Percentiles rank a stretch among this genome's conserved stretches.
phyloP scores from a whole-genome alignment of 2,888 invertebrate species.

The Ectemnius continuus region DNA sequence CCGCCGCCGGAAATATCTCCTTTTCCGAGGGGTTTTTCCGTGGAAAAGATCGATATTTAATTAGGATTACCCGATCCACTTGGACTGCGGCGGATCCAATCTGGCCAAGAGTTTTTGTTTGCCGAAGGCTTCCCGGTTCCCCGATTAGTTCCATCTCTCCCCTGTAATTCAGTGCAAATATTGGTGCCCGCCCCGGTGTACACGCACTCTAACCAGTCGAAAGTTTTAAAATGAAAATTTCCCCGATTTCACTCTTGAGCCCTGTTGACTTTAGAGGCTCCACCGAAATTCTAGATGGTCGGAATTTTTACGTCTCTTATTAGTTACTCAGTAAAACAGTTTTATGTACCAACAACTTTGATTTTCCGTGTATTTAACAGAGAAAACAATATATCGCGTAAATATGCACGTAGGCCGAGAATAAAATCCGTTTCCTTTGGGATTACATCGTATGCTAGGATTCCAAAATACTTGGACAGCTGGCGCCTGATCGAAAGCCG shows the following conservation, averaged over 20 bases:
- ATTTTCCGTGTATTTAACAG: background rate
- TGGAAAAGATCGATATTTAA: slow-evolving; percentile 5
- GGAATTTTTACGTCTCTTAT: too few relatives aligned
- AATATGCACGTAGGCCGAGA: slow-evolving; percentile 49
- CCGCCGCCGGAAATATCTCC: too few relatives aligned
- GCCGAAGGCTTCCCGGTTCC: background rate
- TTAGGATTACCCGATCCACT: slow-evolving; percentile 4
- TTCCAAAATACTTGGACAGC: slow-evolving; percentile 59
- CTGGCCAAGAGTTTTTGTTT: background rate
- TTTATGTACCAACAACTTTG: background rate
- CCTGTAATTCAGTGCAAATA: too few relatives aligned
- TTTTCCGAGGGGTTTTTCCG: background rate
- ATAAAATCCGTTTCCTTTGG: slow-evolving; percentile 60
- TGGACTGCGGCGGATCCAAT: background rate
- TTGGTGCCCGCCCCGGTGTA: too few relatives aligned
- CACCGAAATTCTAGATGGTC: too few relatives aligned
- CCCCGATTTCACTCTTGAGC: too few relatives aligned
- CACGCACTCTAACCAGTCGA: too few relatives aligned
- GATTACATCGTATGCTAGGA: slow-evolving; percentile 56
- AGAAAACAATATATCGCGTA: slow-evolving; percentile 42
- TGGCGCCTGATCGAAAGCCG: slow-evolving; percentile 52
- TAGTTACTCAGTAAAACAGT: background rate
- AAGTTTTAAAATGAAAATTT: too few relatives aligned
- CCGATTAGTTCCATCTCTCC: background rate
- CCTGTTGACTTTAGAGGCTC: too few relatives aligned